Conservation (phyloP, 2,888 invertebrate genomes). For the Spodoptera exigua region DNA sequence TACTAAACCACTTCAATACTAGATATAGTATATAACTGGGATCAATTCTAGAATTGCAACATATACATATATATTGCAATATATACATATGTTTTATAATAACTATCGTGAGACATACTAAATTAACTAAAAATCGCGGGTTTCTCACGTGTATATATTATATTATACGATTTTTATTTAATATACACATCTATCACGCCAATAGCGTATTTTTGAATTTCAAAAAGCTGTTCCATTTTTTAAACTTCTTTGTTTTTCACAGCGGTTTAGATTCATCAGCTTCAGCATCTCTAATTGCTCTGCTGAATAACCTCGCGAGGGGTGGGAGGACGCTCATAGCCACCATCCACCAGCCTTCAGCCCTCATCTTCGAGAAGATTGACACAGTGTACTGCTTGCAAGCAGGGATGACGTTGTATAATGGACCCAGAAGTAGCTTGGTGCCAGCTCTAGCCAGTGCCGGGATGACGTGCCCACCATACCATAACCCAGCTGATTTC, state of each 20-base stretch:
- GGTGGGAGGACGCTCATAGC: slow-evolving; percentile 97
- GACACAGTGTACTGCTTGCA: slow-evolving; percentile 96
- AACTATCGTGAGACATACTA: too few relatives aligned
- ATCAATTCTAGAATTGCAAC: too few relatives aligned
- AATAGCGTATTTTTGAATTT: too few relatives aligned
- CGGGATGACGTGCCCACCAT: slow-evolving; percentile 95
- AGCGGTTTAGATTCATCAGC: slow-evolving; percentile 97
- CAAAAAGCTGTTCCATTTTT: too few relatives aligned
- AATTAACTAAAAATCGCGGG: too few relatives aligned
- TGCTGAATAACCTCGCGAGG: slow-evolving; percentile 94
- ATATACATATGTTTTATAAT: too few relatives aligned
- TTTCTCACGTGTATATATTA: too few relatives aligned
- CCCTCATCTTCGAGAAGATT: slow-evolving; percentile 97
- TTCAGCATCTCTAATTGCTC: slow-evolving; percentile 94
- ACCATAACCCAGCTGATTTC: slow-evolving; percentile 98
- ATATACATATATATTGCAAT: too few relatives aligned
- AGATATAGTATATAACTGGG: too few relatives aligned
- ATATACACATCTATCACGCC: too few relatives aligned
- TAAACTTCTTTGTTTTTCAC: slow-evolving; percentile 45
- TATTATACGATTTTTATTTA: too few relatives aligned
- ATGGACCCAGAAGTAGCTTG: slow-evolving; percentile 92
- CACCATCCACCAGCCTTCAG: slow-evolving; percentile 98
- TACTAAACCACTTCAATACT: too few relatives aligned
- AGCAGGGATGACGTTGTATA: slow-evolving; percentile 95
- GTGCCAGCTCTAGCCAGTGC: slow-evolving; percentile 94